A percentile compares a stretch with the other conserved stretches of the same genome.
Evolutionary conservation across 2,888 invertebrate species (phyloP).

Genomic region (Drosophila paranaensis): DNA sequence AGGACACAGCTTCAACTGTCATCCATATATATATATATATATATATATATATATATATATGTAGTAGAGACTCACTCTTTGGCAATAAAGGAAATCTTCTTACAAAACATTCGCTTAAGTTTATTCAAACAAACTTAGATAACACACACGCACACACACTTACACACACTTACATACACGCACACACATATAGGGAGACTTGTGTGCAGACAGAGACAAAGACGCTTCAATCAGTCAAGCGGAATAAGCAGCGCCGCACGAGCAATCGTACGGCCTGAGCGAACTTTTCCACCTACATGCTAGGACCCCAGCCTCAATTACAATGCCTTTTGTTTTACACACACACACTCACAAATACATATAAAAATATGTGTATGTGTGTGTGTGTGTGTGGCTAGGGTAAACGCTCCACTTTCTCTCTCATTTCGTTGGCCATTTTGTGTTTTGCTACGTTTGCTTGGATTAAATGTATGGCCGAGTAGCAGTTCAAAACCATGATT

Average conservation of each 20-base stretch:
- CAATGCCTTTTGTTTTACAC: slow-evolving; percentile 78
- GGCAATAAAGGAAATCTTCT: slow-evolving; percentile 79
- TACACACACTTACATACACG: slow-evolving; percentile 11
- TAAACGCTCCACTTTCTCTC: slow-evolving; percentile 67
- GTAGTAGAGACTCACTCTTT: slow-evolving; percentile 65
- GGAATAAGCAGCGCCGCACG: slow-evolving; percentile 79
- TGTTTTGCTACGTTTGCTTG: slow-evolving; percentile 73
- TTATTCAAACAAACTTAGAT: slow-evolving; percentile 82
- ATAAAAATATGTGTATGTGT: background rate
- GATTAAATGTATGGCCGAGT: slow-evolving; percentile 78
- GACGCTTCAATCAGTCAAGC: slow-evolving; percentile 77
- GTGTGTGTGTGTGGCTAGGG: slow-evolving; percentile 16
- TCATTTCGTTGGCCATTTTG: slow-evolving; percentile 72
- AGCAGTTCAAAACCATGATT: slow-evolving; percentile 81
- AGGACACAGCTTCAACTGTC: slow-evolving; percentile 12
- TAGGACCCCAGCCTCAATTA: slow-evolving; percentile 52
- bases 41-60: slow-evolving; percentile 38
- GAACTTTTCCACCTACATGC: slow-evolving; percentile 49
- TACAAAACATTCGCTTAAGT: slow-evolving; percentile 82
- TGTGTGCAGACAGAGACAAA: slow-evolving; percentile 69
- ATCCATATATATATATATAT: slow-evolving; percentile 14
- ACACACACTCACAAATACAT: slow-evolving; percentile 41
- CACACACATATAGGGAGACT: slow-evolving; percentile 13
- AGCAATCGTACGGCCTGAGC: slow-evolving; percentile 46
- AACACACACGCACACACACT: slow-evolving; percentile 55